phyloP scores from a whole-genome alignment of 2,797 vertebrate genomes.

The Bovichtus diacanthus region DNA sequence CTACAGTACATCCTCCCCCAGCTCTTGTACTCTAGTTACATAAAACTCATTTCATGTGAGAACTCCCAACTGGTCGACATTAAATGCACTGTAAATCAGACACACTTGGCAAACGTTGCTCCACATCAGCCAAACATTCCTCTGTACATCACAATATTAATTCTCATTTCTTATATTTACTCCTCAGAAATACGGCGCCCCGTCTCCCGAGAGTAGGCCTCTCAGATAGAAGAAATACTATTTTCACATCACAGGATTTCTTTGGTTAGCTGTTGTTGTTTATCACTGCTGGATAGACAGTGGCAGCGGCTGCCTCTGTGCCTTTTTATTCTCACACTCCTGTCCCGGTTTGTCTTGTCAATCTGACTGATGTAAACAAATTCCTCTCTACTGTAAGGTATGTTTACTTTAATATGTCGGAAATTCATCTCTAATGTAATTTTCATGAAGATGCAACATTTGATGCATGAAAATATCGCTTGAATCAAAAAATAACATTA shows the following conservation, averaged over 20 bases:
- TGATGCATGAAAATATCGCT: not conserved
- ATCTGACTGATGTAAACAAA: conserved; percentile 12
- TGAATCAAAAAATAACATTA: not conserved
- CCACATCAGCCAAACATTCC: conserved; percentile 39
- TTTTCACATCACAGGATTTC: conserved; percentile 40
- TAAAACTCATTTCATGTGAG: conserved; percentile 50
- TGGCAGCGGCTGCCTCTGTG: conserved; percentile 14
- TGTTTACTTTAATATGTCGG: not conserved
- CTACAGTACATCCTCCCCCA: conserved; percentile 45
- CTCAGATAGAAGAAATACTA: conserved; percentile 31
- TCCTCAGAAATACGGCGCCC: conserved; percentile 21
- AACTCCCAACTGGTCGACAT: conserved; percentile 30
- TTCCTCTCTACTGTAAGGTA: not conserved
- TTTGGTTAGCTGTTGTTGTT: conserved; percentile 42
- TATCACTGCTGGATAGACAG: conserved; percentile 9
- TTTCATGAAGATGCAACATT: not conserved
- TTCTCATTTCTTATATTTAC: conserved; percentile 17
- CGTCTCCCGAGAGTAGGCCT: conserved; percentile 42
- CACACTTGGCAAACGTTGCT: conserved; percentile 38
- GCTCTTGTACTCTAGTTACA: conserved; percentile 40
- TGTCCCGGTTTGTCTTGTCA: conserved; percentile 10
- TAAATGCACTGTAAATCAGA: conserved; percentile 44
- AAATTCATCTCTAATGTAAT: not conserved
- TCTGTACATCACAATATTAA: conserved; percentile 16
- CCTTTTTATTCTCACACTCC: not conserved